A percentile compares a stretch with the other conserved stretches of the same genome.
Evolutionary conservation across 2,888 invertebrate genomes (phyloP).

Genomic region (Notocelia uddmanniana): DNA sequence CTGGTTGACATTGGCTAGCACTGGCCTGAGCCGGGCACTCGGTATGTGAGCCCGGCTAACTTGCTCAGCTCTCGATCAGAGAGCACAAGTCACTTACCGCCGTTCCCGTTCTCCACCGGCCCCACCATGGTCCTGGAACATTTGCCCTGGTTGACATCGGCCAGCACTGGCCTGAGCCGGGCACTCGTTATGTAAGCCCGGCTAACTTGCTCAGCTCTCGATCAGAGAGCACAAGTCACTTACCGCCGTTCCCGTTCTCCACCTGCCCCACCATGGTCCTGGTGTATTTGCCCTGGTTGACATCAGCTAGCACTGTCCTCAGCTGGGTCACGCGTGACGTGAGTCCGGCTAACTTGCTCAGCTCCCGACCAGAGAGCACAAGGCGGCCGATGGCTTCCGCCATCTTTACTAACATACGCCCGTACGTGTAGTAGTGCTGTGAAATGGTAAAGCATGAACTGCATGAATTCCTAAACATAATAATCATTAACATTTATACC

Average conservation of each 20-base stretch:
- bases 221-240: constrained; percentile 67
- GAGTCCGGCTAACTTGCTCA: constrained; percentile 97
- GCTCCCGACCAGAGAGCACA: constrained; percentile 97
- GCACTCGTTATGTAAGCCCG: neutral
- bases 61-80: no score
- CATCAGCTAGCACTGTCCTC: constrained; percentile 92
- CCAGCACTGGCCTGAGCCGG: no score
- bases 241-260: constrained; percentile 58
- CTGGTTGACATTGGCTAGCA: neutral
- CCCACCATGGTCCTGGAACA: constrained; percentile 87
- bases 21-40: no score
- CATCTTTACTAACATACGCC: constrained; percentile 97
- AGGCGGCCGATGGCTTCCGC: constrained; percentile 98
- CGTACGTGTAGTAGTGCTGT: constrained; percentile 98
- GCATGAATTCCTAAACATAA: neutral
- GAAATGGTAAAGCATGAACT: constrained; percentile 47
- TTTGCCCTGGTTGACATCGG: constrained; percentile 79
- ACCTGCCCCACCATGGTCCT: constrained; percentile 82
- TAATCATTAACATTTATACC: no score
- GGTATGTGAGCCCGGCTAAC: no score
- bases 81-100: constrained; percentile 39
- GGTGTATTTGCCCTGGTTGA: constrained; percentile 91
- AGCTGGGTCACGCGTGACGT: constrained; percentile 97
- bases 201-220: constrained; percentile 90
- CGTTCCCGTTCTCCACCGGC: constrained; percentile 58